Conservation (phyloP, 2,888 invertebrate species). For the Pasiphila rectangulata region DNA sequence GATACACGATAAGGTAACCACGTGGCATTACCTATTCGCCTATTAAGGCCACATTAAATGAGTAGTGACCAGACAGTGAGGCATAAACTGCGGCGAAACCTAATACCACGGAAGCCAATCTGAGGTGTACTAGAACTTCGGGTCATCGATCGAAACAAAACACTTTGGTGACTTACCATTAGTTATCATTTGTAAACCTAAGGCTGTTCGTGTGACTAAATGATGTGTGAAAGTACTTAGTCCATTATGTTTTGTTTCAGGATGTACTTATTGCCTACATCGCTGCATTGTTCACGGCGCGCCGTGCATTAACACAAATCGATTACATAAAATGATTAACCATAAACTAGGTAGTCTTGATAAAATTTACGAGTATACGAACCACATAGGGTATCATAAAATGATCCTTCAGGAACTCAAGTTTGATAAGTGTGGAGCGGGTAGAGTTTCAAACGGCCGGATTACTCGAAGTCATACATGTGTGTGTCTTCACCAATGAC, state of each 20-base stretch:
- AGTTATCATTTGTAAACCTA: conserved; percentile 2
- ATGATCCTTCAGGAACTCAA: conserved; percentile 22
- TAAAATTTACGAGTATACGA: conserved; percentile 1
- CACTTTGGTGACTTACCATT: conserved; percentile 1
- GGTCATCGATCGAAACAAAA: conserved; percentile 28
- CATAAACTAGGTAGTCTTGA: no score
- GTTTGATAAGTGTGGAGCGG: conserved; percentile 8
- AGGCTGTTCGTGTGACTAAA: no score
- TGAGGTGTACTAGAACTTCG: conserved; percentile 20
- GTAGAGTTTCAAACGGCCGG: conserved; percentile 32
- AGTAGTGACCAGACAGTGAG: conserved; percentile 37
- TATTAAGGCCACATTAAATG: conserved; percentile 27
- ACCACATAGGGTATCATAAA: background rate
- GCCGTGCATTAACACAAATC: no score
- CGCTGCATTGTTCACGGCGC: no score
- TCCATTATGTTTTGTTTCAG: no score
- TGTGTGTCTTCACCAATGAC: conserved; percentile 53
- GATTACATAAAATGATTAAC: no score
- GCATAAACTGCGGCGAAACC: conserved; percentile 55
- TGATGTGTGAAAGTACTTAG: no score
- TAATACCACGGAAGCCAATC: conserved; percentile 64
- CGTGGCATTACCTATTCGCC: conserved; percentile 9
- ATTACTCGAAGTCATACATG: conserved; percentile 57
- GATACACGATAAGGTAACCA: background rate
- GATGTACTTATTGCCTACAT: no score